Evolutionary conservation across 1,140 invertebrate species (phyloP), one percentile per base, ranked within the genome.

Genomic region (Myzus persicae): DNA sequence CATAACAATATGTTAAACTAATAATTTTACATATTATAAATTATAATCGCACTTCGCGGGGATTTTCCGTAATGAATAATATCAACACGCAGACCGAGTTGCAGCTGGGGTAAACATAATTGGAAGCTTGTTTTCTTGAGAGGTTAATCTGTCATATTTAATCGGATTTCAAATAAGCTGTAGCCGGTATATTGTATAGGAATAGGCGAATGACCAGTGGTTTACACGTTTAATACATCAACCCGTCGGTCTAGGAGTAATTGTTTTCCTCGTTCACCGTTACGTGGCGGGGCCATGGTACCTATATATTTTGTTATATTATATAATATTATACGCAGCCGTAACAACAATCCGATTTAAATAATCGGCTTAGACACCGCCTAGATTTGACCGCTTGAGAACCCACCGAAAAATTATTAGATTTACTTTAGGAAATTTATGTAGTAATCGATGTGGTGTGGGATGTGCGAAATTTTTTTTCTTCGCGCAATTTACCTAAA

Each of bases 151-250:
- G 87, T 89, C 51, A 42, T 54, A 40, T 85, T 48, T 93, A 93
- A 93, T 93, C 76, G 81, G 91, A 93, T 93, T 93, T 54, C 81
- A 40, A 51, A 54, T 84, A 51, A 92, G 46, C 90, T 67, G 42
- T 22, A 31, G 59, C 59, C 59, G n/a, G 38, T 85, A 4, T 44
- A 42, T 5, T 26, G 67, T 26, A 42, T 36, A 92, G 31, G 18
- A 26, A 81, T 22, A 40, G 26, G 18, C 26, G 36, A 93, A 51
- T 93, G 91, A 54, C 46, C 46, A 93, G 91, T 31, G n/a, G 48
- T 51, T 92, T 51, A 26, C 46, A 42, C 31, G 46, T 85, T 82
- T 85, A 85, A 85, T 85, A 51, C 36, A n/a, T n/a, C 18, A 44
- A 93, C 46, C 38, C 67, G 8, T 51, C 91, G 2, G 81, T 31